Base-by-base conservation (phyloP, 2,888 invertebrate genomes). In the Lepetodrilus schrolli region DNA sequence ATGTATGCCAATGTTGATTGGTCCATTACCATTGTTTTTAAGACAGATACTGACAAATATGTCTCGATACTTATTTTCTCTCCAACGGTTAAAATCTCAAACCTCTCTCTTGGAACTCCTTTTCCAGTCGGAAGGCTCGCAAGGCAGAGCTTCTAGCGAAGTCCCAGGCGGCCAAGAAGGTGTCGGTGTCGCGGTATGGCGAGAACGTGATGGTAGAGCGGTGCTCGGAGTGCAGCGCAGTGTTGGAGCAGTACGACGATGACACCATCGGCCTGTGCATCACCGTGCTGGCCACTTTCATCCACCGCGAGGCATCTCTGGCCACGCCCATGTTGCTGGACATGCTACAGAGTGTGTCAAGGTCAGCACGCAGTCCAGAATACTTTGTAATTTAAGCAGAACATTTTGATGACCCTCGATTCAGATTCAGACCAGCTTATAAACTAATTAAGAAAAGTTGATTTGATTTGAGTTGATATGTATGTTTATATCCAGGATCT, bases 241-340 rank as follows among this genome's bases (percentile, higher is more conserved):
- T 87, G 3, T 76, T 91, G 69, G 90, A 91, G 77, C 86, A 96
- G 89, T 99, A 98, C 91, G 97, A 96, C 79, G 99, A 99, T 89
- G 99, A 99, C 89, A 98, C 99, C 89, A 92, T 98, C 74, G 97
- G 97, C 0, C 93, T 99, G 72, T 95, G 97, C 86, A 95, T 99
- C 83, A 96, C 98, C 66, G 95, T 95, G 78, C 92, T 99, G 79
- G 96, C 96, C 34, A 98, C 99, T 0, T 98, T 97, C 90, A 96
- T 99, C 78, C 98, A 99, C 88, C 93, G 99, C 23, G 98, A 99
- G 90, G 98, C 99, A 0, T 94, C 95, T 10, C 86, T 92, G 82
- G 98, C 99, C n/a, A 98, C 99, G 1, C 95, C 96, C 0, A 92
- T 97, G 86, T 91, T 99, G 77, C 97, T 98, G 0, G 96, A 97